Conservation (phyloP, 1,140 invertebrate genomes). For the Papilio polyxenes region DNA sequence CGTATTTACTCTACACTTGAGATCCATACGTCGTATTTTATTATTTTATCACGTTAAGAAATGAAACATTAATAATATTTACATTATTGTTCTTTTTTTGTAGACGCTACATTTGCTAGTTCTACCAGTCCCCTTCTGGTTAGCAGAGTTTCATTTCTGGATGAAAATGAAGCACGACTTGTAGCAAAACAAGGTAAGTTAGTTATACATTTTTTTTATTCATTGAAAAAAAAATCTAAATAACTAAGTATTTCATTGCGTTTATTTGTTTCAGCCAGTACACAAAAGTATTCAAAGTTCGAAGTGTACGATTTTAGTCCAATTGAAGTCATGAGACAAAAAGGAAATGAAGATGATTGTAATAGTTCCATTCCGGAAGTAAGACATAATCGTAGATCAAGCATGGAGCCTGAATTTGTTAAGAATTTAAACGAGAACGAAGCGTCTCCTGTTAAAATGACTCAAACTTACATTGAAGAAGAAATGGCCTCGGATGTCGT, state of each 20-base stretch:
- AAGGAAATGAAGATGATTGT: not conserved
- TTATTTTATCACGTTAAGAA: not conserved
- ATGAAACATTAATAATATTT: not conserved
- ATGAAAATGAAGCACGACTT: not conserved
- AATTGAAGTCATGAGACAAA: not conserved
- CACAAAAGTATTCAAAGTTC: not conserved
- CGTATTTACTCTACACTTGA: no score
- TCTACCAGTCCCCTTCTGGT: not conserved
- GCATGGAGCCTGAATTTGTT: not conserved
- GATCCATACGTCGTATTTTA: no score
- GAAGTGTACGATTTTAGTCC: not conserved
- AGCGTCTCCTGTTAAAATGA: not conserved
- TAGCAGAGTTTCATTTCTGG: not conserved
- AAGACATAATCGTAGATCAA: not conserved
- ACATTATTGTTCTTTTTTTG: not conserved
- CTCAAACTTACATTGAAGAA: not conserved
- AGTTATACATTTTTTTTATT: not conserved
- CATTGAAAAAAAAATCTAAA: not conserved
- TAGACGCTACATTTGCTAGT: not conserved
- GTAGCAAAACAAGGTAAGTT: constrained; percentile 23
- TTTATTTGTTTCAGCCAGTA: not conserved
- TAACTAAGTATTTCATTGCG: not conserved
- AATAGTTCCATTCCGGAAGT: not conserved
- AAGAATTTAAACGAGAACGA: not conserved
- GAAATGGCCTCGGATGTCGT: not conserved